Evolutionary conservation across 2,113 vertebrate species (phyloP), one percentile per base, ranked within the genome.

Genomic region (Carassius auratus): DNA sequence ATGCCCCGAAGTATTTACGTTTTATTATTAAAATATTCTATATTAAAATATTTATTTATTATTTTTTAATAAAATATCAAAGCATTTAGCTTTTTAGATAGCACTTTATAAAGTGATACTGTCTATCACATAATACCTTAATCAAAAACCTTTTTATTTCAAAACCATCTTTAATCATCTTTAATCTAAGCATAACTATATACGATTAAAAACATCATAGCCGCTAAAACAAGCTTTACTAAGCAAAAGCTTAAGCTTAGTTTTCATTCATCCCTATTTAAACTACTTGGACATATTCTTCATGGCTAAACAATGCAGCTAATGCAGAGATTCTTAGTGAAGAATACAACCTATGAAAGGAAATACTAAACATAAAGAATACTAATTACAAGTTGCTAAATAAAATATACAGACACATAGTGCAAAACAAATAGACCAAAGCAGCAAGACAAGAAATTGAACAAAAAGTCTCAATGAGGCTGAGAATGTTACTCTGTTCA

Each of bases 381-480:
- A 48, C 59, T 48, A 81, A 80, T 62, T 64, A 15, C 30, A 61
- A 38, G 19, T 0, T 79, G 10, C 33, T 42, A 78, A 30, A 61
- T 61, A 12, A 79, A 79, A 52, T 13, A n/a, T 38, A 62, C 21
- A 0, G 21, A 62, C 36, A 62, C 76, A 79, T 13, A 5, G 30
- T 26, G 36, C 33, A 62, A 61, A 6, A 17, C 2, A 45, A 23
- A 15, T 1, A 62, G 30, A 80, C 62, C 4, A 68, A 52, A 68
- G 8, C 42, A 81, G 62, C 38, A 66, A 50, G 38, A 48, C 8
- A 81, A 50, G 62, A 55, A 36, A 81, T 62, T 9, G 6, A 76
- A 64, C 73, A 36, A 76, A 76, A 64, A 17, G 59, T 66, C 21
- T 76, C 5, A 75, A 75, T 55, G 75, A 55, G 23, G 23, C 26